phyloP scores from a whole-genome alignment of 2,113 vertebrate species.

The Tricholaema leucomelas region DNA sequence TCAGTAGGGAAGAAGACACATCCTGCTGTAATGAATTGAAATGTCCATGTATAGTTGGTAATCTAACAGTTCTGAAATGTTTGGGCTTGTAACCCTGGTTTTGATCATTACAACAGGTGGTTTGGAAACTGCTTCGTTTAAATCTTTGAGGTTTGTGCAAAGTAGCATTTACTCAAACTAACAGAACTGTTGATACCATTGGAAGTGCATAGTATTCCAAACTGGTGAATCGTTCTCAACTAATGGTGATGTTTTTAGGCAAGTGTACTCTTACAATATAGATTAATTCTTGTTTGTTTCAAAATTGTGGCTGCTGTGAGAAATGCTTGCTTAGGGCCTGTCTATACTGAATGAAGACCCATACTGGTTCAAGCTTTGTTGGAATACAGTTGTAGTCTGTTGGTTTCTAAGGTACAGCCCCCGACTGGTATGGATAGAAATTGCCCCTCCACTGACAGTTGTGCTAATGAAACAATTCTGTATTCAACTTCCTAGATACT shows the following conservation, averaged over 20 bases:
- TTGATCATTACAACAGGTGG: neutral
- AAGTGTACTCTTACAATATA: neutral
- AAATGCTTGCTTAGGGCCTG: conserved; percentile 24
- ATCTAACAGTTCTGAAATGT: conserved; percentile 51
- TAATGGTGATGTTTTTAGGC: neutral
- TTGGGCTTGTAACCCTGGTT: conserved; percentile 23
- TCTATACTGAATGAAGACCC: neutral
- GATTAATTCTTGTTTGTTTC: conserved; percentile 20
- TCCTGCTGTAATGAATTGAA: conserved; percentile 5
- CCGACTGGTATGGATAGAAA: neutral
- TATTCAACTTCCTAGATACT: neutral
- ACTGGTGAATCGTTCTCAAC: neutral
- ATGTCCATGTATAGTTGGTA: neutral
- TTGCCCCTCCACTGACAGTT: conserved; percentile 13
- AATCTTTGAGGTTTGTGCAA: neutral
- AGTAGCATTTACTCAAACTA: conserved; percentile 7
- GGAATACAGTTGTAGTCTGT: conserved; percentile 27
- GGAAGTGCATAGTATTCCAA: neutral
- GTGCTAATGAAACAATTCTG: conserved; percentile 29
- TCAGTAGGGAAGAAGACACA: conserved; percentile 15
- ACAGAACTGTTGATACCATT: conserved; percentile 41
- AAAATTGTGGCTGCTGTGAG: conserved; percentile 24
- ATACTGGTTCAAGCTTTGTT: conserved; percentile 20
- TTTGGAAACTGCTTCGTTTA: neutral
- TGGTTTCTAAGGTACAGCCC: neutral